Conservation (phyloP, 2,797 vertebrate genomes). For the Anabacerthia variegaticeps region DNA sequence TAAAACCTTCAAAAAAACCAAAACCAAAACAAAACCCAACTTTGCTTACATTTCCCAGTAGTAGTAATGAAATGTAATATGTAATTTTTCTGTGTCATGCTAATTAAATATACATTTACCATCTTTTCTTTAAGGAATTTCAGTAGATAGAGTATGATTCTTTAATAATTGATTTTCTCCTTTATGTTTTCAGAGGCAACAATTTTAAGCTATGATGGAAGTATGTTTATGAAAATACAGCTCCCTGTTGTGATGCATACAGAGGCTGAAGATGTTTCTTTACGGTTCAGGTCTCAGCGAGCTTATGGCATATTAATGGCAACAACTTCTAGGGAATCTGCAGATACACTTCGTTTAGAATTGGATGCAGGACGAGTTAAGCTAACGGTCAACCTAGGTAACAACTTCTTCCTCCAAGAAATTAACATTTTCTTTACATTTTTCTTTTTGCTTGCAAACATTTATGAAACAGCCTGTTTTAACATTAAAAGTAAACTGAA, state of each 20-base stretch:
- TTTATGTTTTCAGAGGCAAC: slow-evolving; percentile 86
- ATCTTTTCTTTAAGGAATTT: background rate
- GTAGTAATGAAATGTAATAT: background rate
- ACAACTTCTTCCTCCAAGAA: slow-evolving; percentile 69
- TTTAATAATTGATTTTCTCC: background rate
- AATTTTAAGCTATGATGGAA: slow-evolving; percentile 95
- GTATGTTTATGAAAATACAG: slow-evolving; percentile 99
- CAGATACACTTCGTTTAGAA: slow-evolving; percentile 93
- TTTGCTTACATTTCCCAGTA: background rate
- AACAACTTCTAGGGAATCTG: slow-evolving; percentile 93
- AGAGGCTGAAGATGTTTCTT: slow-evolving; percentile 94
- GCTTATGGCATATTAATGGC: slow-evolving; percentile 96
- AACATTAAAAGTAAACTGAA: slow-evolving; percentile 69
- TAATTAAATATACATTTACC: background rate
- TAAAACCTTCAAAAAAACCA: background rate
- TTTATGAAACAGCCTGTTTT: slow-evolving; percentile 73
- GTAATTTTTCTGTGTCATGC: background rate
- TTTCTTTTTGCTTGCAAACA: slow-evolving; percentile 79
- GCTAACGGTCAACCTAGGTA: slow-evolving; percentile 98
- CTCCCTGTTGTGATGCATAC: slow-evolving; percentile 97
- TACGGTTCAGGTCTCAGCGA: slow-evolving; percentile 94
- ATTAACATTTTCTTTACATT: slow-evolving; percentile 71
- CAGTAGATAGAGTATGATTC: background rate
- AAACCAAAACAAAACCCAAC: background rate
- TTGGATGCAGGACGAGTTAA: slow-evolving; percentile 94